phyloP scores from a whole-genome alignment of 1,140 invertebrate genomes.

The Centruroides sculpturatus region DNA sequence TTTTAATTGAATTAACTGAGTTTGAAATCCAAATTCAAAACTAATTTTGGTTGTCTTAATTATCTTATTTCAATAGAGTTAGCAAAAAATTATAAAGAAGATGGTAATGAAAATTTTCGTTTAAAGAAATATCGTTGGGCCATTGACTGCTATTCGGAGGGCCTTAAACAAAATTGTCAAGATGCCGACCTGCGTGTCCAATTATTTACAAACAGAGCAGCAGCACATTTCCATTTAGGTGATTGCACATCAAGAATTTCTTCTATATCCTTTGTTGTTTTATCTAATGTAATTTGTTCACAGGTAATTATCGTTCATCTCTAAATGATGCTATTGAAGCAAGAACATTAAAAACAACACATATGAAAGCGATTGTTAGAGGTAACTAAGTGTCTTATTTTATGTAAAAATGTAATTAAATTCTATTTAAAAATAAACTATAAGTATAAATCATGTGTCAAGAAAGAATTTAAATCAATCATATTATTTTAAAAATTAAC shows the following conservation, averaged over 20 bases:
- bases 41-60: background rate
- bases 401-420: background rate
- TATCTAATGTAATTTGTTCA: conserved; percentile 20
- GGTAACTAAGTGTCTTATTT: conserved; percentile 24
- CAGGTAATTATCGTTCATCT: conserved; percentile 41
- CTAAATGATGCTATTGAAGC: conserved; percentile 60
- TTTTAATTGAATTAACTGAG: no score
- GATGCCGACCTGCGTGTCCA: conserved; percentile 60
- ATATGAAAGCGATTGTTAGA: conserved; percentile 61
- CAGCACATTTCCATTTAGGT: conserved; percentile 69
- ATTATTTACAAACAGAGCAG: conserved; percentile 81
- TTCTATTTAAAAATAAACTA: background rate
- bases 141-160: conserved; percentile 74
- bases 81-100: conserved; percentile 81
- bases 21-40: no score
- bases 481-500: no score
- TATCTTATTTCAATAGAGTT: conserved; percentile 44
- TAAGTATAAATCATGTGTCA: no score
- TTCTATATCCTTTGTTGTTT: background rate
- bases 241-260: background rate
- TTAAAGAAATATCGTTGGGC: conserved; percentile 86
- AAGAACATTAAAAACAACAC: conserved; percentile 55
- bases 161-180: conserved; percentile 59
- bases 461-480: no score
- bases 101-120: conserved; percentile 93